Evolutionary conservation across 2,797 vertebrate genomes (phyloP).

Genomic region (Petrocephalus schoutedeni): DNA sequence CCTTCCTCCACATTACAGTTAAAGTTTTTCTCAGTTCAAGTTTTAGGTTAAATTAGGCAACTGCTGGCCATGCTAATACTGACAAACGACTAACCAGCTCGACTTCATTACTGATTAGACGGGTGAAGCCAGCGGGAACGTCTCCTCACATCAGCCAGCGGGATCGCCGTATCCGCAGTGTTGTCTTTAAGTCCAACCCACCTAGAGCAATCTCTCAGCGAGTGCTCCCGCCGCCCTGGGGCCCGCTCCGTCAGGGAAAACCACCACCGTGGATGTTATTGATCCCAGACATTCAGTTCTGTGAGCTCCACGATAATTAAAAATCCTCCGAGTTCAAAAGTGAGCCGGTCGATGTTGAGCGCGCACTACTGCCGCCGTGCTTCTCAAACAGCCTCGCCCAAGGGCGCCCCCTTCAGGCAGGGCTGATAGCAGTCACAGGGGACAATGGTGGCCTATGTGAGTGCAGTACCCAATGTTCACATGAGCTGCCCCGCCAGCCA

Average conservation of each 20-base stretch:
- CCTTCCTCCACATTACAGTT: background rate
- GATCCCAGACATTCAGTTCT: background rate
- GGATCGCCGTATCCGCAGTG: background rate
- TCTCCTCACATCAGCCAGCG: background rate
- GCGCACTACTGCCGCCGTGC: background rate
- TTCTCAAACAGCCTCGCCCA: background rate
- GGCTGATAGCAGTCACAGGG: too few relatives aligned
- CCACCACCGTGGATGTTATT: background rate
- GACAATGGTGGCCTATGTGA: background rate
- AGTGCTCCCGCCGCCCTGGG: background rate
- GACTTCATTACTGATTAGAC: background rate
- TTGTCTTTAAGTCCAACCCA: background rate
- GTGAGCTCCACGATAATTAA: constrained; percentile 1
- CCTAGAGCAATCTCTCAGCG: background rate
- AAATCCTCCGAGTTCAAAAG: background rate
- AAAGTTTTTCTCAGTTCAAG: background rate
- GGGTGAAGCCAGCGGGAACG: background rate
- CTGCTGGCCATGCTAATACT: background rate
- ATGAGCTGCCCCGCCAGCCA: background rate
- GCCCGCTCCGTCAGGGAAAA: background rate
- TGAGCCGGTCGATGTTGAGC: background rate
- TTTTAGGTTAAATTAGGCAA: background rate
- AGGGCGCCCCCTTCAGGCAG: background rate
- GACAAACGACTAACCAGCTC: background rate
- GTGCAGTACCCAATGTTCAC: background rate